Percentiles rank a stretch among this genome's conserved stretches.
Evolutionary conservation across 2,113 vertebrate genomes (phyloP).

Genomic region (Phocoena phocoena): DNA sequence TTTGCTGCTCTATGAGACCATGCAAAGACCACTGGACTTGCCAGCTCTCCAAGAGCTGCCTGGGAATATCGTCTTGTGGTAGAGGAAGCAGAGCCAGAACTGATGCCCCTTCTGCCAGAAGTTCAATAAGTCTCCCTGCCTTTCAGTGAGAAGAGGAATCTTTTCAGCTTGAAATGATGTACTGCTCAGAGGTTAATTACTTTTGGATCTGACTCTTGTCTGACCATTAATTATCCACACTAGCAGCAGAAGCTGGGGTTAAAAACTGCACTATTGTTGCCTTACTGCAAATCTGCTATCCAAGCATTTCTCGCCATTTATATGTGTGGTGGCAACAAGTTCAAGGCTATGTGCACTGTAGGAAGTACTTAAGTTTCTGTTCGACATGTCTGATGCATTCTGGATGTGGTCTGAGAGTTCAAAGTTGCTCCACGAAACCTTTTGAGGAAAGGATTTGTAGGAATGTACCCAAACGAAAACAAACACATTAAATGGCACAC

Average conservation of each 20-base stretch:
- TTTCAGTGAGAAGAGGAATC: not conserved
- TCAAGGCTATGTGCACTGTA: not conserved
- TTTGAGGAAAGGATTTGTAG: not conserved
- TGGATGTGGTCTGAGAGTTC: not conserved
- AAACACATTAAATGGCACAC: not conserved
- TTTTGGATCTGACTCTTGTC: not conserved
- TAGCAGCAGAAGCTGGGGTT: not conserved
- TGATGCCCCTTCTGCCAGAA: not conserved
- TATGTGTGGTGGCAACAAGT: not conserved
- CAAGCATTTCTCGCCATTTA: not conserved
- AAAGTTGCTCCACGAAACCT: not conserved
- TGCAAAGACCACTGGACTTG: not conserved
- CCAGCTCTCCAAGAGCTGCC: not conserved
- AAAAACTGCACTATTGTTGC: not conserved
- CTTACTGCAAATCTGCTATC: not conserved
- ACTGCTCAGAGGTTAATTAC: not conserved
- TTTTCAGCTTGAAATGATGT: slow-evolving; percentile 29
- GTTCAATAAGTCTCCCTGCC: not conserved
- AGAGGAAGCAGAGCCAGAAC: not conserved
- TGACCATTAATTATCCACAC: not conserved
- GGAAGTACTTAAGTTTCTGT: not conserved
- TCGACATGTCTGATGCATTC: not conserved
- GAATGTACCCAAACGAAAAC: not conserved
- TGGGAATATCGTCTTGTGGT: not conserved
- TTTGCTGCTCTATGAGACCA: not conserved